phyloP scores from a whole-genome alignment of 2,888 invertebrate species.

The Ophion costatus region DNA sequence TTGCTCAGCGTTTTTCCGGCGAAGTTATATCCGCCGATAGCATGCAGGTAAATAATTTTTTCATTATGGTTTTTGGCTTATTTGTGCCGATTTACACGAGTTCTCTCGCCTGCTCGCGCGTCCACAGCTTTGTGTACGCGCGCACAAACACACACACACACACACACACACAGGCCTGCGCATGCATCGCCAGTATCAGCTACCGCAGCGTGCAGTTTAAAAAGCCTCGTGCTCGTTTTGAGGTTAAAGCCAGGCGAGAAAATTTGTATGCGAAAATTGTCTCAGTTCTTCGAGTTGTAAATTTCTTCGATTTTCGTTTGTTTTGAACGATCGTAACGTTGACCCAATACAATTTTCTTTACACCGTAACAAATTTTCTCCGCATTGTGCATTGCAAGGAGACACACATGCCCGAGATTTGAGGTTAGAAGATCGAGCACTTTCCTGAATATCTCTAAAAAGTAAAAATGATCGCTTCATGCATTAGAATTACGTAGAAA shows the following conservation, averaged over 20 bases:
- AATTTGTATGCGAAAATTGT: not conserved
- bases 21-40: conserved; percentile 99
- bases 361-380: too few relatives aligned
- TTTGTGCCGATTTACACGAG: too few relatives aligned
- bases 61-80: not conserved
- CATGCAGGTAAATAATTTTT: conserved; percentile 92
- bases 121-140: not conserved
- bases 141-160: not conserved
- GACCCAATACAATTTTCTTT: too few relatives aligned
- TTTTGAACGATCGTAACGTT: not conserved
- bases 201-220: not conserved
- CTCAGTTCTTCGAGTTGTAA: not conserved
- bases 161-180: not conserved
- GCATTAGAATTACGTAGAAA: too few relatives aligned
- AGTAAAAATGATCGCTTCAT: not conserved
- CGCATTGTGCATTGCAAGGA: too few relatives aligned
- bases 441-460: not conserved
- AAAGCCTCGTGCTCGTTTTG: conserved; percentile 59
- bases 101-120: not conserved
- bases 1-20: conserved; percentile 93
- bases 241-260: conserved; percentile 58
- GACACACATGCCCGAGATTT: not conserved
- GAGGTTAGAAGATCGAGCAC: not conserved
- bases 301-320: not conserved
- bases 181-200: not conserved